Base-by-base conservation (phyloP, 1,140 invertebrate species). In the Pseudomyrmex concolor region DNA sequence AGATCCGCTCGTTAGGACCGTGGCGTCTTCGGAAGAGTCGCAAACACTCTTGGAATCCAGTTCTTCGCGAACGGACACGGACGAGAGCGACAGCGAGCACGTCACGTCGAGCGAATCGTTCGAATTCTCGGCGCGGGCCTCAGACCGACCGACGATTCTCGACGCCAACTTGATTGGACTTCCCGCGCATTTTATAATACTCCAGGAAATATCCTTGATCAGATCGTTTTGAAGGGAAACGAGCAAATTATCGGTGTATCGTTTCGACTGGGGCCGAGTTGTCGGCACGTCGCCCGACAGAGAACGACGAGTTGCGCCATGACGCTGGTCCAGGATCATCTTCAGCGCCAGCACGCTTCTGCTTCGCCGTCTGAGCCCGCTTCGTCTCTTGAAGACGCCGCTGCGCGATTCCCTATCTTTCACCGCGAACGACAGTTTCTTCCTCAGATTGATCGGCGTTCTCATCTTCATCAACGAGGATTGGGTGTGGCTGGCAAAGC, bases 391-490 rank as follows among this genome's bases (percentile, higher is more conserved):
- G 2, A 10, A 45, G 12, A 55, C 0, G 3, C 34, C 4, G 5
- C 34, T 5, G 34, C 34, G 34, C 34, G 34, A 34, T 34, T 34
- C 34, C 0, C 5, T 34, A 7, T 34, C 12, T n/a, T 9, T 66
- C 2, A 10, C 13, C 12, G 22, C n/a, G 2, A n/a, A 62, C 9
- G 9, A 55, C 8, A 15, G 34, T 5, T n/a, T n/a, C 0, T 78
- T 68, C 13, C 12, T 78, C 7, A 12, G 2, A 8, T 43, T 43
- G 9, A 68, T 57, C 0, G 64, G 76, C 5, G 34, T 57, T 15
- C 51, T 66, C n/a, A 0, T 34, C 7, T 78, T 78, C 76, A 68
- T 68, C 43, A 78, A 17, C 0, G 76, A 78, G 0, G 76, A 78
- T 0, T 59, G 17, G 2, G 76, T 78, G 19, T 70, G 64, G 13